phyloP scores from a whole-genome alignment of 2,797 vertebrate genomes.

The Pteropus rufus region DNA sequence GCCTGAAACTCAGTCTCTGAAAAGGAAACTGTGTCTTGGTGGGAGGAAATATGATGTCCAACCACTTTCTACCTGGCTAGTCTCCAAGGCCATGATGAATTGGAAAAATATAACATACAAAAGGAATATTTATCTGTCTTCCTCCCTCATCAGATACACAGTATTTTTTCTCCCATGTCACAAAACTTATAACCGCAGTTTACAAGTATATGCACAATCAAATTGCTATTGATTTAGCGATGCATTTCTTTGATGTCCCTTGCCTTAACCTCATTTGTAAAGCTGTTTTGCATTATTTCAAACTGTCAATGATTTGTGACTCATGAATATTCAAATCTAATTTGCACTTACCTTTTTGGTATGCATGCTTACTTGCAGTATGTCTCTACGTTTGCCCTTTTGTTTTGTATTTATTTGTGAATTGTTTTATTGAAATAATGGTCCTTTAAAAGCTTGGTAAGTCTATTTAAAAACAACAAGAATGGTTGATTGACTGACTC shows the following conservation, averaged over 20 bases:
- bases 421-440: slow-evolving; percentile 71
- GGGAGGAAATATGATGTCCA: slow-evolving; percentile 36
- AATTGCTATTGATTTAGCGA: slow-evolving; percentile 84
- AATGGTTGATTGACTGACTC: slow-evolving; percentile 9
- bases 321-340: slow-evolving; percentile 87
- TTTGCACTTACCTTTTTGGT: slow-evolving; percentile 85
- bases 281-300: slow-evolving; percentile 86
- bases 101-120: slow-evolving; percentile 75
- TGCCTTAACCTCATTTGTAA: slow-evolving; percentile 86
- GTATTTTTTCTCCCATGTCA: slow-evolving; percentile 78
- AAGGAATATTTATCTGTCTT: slow-evolving; percentile 80
- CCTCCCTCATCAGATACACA: slow-evolving; percentile 71
- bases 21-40: slow-evolving; percentile 64
- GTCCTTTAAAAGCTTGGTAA: slow-evolving; percentile 50
- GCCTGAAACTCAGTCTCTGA: slow-evolving; percentile 28
- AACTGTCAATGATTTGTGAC: slow-evolving; percentile 86
- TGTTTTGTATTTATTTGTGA: slow-evolving; percentile 82
- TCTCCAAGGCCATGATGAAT: slow-evolving; percentile 75
- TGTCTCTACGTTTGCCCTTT: slow-evolving; percentile 81
- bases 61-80: slow-evolving; percentile 70
- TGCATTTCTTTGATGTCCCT: slow-evolving; percentile 83
- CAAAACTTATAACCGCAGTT: slow-evolving; percentile 83
- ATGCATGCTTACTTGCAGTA: slow-evolving; percentile 81
- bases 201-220: slow-evolving; percentile 84
- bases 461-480: slow-evolving; percentile 52